Base-by-base conservation (phyloP, 2,888 invertebrate species). In the Suillia variegata region DNA sequence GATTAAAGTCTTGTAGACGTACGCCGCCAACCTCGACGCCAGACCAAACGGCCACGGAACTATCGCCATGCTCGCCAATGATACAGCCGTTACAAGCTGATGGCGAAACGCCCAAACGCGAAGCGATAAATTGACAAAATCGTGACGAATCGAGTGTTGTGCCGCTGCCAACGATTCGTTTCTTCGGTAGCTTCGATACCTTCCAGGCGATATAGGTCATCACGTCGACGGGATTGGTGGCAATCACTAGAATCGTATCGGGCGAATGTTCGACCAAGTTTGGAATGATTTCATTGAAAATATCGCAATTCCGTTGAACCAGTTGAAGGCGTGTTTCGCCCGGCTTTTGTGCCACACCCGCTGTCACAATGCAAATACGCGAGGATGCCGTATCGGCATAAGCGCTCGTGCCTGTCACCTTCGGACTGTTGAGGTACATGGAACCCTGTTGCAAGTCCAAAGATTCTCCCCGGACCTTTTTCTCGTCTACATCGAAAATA, bases 1-100 rank as follows among this genome's bases (percentile, higher is more conserved):
- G 87, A 74, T 91, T 87, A 4, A 94, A 72, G 62, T 92, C 90
- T 58, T 85, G 84, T 12, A 95, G 84, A 1, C 88, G 85, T 0
- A 93, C 91, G 1, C 95, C 95, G 2, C 91, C 93, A 2, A 95
- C 87, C 78, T 92, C 93, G 21, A 94, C 93, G 5, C 91, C 90
- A 1, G 94, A 94, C 95, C 95, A 95, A 1, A 95, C 90, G 1
- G 94, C 89, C 59, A 95, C 92, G 68, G 91, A 90, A 22, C 89
- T 88, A 69, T 92, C 92, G 0, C 96, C 96, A 71, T 96, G 95
- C 74, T 96, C 96, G 2, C 95, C 96, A 70, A 96, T 91, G 67
- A 96, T 90, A 85, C 89, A 94, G 0, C 91, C 95, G 70, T 94
- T 91, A 66, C 91, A 89, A 61, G 90, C 91, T 5, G 88, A 86